Percentiles rank a stretch among this genome's conserved stretches.
These are phyloP conservation scores for Mungos mungo DNA, from an alignment of 2,113 vertebrate genomes.

Conservation along the genomic window DNA sequence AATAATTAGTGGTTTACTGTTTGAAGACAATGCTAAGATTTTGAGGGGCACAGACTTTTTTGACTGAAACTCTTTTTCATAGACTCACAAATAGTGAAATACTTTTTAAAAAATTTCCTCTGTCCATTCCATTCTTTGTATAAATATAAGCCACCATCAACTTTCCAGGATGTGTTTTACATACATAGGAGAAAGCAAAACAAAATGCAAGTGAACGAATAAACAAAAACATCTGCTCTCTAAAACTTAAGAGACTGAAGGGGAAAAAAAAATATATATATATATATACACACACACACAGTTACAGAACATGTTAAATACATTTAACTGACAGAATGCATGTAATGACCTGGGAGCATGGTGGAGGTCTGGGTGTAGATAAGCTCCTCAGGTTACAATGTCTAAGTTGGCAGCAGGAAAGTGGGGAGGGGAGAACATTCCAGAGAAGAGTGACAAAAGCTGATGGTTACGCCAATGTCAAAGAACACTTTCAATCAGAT, in stretches of 20 bases:
- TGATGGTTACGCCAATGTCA: not conserved
- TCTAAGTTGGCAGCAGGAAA: not conserved
- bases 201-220: not conserved
- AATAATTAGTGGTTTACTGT: not conserved
- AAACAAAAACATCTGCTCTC: not conserved
- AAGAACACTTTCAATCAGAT: not conserved
- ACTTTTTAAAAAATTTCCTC: not conserved
- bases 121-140: not conserved
- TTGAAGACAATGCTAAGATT: not conserved
- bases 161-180: not conserved
- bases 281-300: no score
- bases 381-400: not conserved
- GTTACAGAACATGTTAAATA: not conserved
- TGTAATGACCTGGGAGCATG: rapidly evolving
- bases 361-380: no score
- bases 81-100: not conserved
- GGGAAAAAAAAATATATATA: not conserved
- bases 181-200: not conserved
- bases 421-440: no score
- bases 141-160: not conserved
- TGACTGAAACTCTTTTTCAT: not conserved
- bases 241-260: not conserved
- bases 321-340: rapidly evolving
- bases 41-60: not conserved
- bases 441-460: not conserved